Evolutionary conservation across 2,113 vertebrate genomes (phyloP).

Genomic region (Ifrita kowaldi): DNA sequence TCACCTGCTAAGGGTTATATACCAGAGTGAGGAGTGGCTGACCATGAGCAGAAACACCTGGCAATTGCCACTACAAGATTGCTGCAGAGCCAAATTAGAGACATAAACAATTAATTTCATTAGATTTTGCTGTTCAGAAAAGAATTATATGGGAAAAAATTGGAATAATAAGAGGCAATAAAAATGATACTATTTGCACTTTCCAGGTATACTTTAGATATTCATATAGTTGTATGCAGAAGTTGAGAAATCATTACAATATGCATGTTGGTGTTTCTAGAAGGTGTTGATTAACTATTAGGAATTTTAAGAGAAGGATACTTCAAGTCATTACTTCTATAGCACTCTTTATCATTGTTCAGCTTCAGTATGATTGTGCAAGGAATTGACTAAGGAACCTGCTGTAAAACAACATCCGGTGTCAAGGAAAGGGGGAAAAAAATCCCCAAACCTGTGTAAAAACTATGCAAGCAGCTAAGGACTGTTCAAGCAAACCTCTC

Average conservation of each 20-base stretch:
- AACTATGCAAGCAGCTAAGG: not conserved
- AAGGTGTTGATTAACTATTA: not conserved
- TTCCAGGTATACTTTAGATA: not conserved
- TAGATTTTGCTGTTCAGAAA: not conserved
- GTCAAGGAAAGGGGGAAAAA: not conserved
- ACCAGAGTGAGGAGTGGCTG: not conserved
- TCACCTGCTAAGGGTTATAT: not conserved
- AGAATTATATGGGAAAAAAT: not conserved
- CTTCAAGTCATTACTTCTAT: not conserved
- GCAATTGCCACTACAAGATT: not conserved
- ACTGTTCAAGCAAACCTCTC: not conserved
- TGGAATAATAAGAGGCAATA: not conserved
- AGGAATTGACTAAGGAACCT: not conserved
- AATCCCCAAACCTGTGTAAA: not conserved
- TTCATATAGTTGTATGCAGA: not conserved
- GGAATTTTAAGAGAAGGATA: not conserved
- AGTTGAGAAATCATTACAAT: not conserved
- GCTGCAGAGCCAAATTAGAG: not conserved
- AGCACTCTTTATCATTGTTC: not conserved
- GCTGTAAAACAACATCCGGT: not conserved
- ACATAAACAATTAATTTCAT: not conserved
- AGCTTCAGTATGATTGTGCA: not conserved
- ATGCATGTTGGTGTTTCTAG: not conserved
- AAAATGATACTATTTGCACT: not conserved
- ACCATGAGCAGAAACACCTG: not conserved